phyloP scores from a whole-genome alignment of 2,797 vertebrate species.

The Aplochiton taeniatus region DNA sequence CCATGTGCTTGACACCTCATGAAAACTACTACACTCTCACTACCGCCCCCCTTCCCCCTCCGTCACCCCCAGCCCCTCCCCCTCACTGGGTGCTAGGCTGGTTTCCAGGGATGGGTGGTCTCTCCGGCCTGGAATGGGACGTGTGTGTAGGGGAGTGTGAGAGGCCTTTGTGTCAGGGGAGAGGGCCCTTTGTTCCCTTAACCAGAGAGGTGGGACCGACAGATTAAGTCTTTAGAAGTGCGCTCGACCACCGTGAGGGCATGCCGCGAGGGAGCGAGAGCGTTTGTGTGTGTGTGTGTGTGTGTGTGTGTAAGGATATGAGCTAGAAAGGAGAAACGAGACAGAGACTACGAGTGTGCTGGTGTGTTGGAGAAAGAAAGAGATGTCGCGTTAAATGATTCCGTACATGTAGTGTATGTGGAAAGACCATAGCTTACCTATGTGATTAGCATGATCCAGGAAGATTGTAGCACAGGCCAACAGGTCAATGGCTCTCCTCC shows the following conservation, averaged over 20 bases:
- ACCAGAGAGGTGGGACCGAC: slow-evolving; percentile 75
- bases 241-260: slow-evolving; percentile 75
- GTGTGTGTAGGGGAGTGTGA: slow-evolving; percentile 74
- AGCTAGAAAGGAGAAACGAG: background rate
- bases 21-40: too few species aligned
- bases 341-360: slow-evolving; percentile 40
- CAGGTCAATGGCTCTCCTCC: slow-evolving; percentile 78
- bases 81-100: slow-evolving; percentile 36
- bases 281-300: slow-evolving; percentile 1
- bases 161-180: slow-evolving; percentile 71
- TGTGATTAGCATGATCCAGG: slow-evolving; percentile 66
- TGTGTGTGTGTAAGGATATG: background rate
- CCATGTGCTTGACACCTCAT: too few species aligned
- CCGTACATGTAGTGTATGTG: too few species aligned
- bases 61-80: background rate
- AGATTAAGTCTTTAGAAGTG: slow-evolving; percentile 79
- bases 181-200: slow-evolving; percentile 75
- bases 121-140: slow-evolving; percentile 65
- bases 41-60: too few species aligned
- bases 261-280: slow-evolving; percentile 60
- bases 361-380: background rate
- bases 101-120: slow-evolving; percentile 76
- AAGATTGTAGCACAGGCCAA: slow-evolving; percentile 72
- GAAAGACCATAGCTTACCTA: too few species aligned
- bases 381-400: too few species aligned